Percentiles rank a stretch among this genome's conserved stretches.
phyloP scores from a whole-genome alignment of 2,113 vertebrate species.

The Odontophorus gujanensis region DNA sequence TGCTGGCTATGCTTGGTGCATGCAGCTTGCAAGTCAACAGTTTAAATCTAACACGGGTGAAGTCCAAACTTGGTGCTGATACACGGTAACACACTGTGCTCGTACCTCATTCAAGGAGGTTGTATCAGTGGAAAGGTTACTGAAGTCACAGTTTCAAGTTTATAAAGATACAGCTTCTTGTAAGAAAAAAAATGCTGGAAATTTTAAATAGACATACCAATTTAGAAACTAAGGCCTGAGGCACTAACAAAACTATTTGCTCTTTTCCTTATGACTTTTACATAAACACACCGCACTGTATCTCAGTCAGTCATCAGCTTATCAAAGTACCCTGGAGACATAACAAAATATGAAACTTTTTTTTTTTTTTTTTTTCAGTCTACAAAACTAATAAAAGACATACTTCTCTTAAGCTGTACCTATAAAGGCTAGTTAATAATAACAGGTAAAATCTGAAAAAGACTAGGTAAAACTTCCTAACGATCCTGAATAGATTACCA shows the following conservation, averaged over 20 bases:
- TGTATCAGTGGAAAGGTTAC: neutral
- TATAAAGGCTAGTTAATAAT: neutral
- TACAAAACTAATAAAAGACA: neutral
- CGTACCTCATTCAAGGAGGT: fast-evolving
- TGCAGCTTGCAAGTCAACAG: neutral
- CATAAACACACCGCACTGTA: neutral
- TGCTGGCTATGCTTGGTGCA: neutral
- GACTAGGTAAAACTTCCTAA: neutral
- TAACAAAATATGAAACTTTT: neutral
- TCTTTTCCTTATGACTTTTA: neutral
- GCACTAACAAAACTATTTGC: neutral
- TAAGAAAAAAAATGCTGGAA: fast-evolving
- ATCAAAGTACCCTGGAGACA: neutral
- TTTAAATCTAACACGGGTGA: too few species aligned
- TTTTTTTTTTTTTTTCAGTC: neutral
- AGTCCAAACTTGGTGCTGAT: fast-evolving
- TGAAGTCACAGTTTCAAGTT: neutral
- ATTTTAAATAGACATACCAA: neutral
- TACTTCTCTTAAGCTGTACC: neutral
- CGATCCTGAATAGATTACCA: neutral
- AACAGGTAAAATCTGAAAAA: neutral
- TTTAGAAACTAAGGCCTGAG: neutral
- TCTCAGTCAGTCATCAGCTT: neutral
- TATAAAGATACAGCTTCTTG: neutral
- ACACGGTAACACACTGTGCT: fast-evolving